Conservation (phyloP, 2,888 invertebrate species). For the Venustoraphidia nigricollis region DNA sequence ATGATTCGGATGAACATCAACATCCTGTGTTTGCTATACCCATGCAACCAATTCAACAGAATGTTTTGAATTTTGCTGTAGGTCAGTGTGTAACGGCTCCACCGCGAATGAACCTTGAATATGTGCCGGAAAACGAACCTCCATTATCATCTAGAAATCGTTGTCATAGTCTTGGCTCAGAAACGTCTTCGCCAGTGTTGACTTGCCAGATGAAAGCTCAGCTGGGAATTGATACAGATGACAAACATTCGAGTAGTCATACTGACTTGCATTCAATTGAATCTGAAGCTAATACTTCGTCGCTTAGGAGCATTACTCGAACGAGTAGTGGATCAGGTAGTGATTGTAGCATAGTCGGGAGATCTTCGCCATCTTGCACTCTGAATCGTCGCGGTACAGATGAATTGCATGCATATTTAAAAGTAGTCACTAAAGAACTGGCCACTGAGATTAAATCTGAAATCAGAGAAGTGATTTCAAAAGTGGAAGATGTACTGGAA, state of each 20-base stretch:
- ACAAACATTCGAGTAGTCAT: slow-evolving; percentile 59
- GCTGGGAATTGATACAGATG: slow-evolving; percentile 21
- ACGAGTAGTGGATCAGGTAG: slow-evolving; percentile 31
- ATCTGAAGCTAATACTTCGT: slow-evolving; percentile 28
- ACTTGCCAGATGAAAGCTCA: slow-evolving; percentile 38
- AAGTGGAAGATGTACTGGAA: slow-evolving; percentile 63
- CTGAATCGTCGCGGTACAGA: slow-evolving; percentile 29
- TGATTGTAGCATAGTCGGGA: slow-evolving; percentile 38
- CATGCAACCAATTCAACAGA: slow-evolving; percentile 16
- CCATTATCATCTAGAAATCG: slow-evolving; percentile 28
- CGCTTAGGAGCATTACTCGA: slow-evolving; percentile 32
- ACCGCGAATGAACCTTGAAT: slow-evolving; percentile 20
- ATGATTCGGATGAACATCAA: slow-evolving; percentile 15
- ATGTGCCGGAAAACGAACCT: slow-evolving; percentile 14
- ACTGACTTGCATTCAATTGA: slow-evolving; percentile 54
- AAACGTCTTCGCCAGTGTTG: slow-evolving; percentile 33
- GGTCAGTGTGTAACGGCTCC: slow-evolving; percentile 46
- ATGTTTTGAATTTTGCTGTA: slow-evolving; percentile 48
- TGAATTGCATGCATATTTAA: slow-evolving; percentile 58
- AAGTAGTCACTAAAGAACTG: slow-evolving; percentile 61
- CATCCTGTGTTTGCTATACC: slow-evolving; percentile 27
- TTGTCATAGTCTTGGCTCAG: slow-evolving; percentile 50
- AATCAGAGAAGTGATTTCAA: slow-evolving; percentile 63
- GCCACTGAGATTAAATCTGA: slow-evolving; percentile 72
- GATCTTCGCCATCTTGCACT: slow-evolving; percentile 36